Evolutionary conservation across 92 coral and sea anemone genomes (phyloP), one percentile per base, ranked within the genome.

Genomic region (Palythoa caribaeorum): DNA sequence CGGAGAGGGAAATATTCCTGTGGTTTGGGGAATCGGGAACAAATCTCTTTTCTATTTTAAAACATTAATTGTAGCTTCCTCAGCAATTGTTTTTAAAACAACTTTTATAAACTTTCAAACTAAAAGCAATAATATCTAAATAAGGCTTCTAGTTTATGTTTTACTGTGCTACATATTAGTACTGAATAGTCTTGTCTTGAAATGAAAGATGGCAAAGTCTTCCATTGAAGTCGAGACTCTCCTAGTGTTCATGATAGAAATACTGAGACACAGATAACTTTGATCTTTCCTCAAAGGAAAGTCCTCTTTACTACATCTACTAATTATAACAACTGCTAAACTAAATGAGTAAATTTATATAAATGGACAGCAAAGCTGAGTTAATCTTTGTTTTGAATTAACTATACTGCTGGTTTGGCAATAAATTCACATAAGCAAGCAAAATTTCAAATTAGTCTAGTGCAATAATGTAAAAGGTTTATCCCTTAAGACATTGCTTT

Each of bases 1-100:
- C 14, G 48, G 15, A 71, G 76, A 35, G 3, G 48, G 9, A 1
- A n/a, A 73, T 13, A 54, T 38, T 66, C 47, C 55, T 60, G 44
- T 47, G 86, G 86, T 36, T 66, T 47, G 11, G 55, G 59, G 63
- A 51, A 66, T 47, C 15, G 48, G 74, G 57, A 40, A 21, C 39
- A 77, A 51, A 10, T 80, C 39, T 3, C 66, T 5, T 38, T 35
- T 28, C 20, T 44, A 44, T 40, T 19, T 44, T 71, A 7, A 17
- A 48, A 44, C 52, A 17, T 21, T 65, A 12, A 14, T 2, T 28
- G 28, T 28, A 28, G 35, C 9, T 16, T 63, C 70, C 21, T n/a
- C 28, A 63, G 70, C 70, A 63, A 63, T 16, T 16, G 17, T 55
- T 11, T 63, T 63, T 63, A 63, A 63, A 5, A 59, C 65, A 59